Base-by-base conservation (phyloP, 2,113 vertebrate genomes). In the Psilopsiagon aymara region DNA sequence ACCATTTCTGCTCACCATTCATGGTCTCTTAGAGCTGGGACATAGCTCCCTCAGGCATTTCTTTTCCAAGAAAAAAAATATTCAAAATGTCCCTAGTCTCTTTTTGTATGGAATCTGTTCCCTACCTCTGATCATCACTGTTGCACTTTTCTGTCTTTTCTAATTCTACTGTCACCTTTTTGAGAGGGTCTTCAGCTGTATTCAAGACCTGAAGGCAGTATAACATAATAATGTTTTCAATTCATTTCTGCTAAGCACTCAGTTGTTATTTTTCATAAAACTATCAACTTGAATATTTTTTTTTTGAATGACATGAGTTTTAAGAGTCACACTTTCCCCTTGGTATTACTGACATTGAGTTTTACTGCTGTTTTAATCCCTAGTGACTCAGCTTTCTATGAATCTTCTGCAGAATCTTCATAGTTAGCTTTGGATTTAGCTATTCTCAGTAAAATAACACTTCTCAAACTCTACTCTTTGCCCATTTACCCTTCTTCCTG, bases 121-220 rank as follows among this genome's bases (percentile, higher is more conserved):
- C 69, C 81, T 73, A 82, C n/a, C 77, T 89, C 83, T 63, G 21
- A 71, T 57, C 84, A 89, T 79, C 70, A 62, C 2, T 94, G 89
- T 62, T 95, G 81, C 57, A 89, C 81, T 94, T 96, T 94, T 95
- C 86, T 85, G 52, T 71, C 69, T 91, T 94, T 94, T 92, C 81
- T 92, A 71, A 71, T 68, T 81, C 47, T 91, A 10, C 82, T 74
- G 21, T 3, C 5, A 21, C 69, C 66, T 95, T 86, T 94, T 57
- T 4, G 4, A 85, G 74, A 76, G 41, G 29, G 76, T 29, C 52
- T 95, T 85, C 13, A 74, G 84, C 66, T 79, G 35, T 25, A 87
- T 82, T 95, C 49, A 82, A 78, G 86, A 91, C 51, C 51, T 64
- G 60, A 92, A 81, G 46, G 47, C 83, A 89, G 14, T 13, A 20